Evolutionary conservation across 2,888 invertebrate genomes (phyloP), one percentile per base, ranked within the genome.

Genomic region (Torymus texanus): DNA sequence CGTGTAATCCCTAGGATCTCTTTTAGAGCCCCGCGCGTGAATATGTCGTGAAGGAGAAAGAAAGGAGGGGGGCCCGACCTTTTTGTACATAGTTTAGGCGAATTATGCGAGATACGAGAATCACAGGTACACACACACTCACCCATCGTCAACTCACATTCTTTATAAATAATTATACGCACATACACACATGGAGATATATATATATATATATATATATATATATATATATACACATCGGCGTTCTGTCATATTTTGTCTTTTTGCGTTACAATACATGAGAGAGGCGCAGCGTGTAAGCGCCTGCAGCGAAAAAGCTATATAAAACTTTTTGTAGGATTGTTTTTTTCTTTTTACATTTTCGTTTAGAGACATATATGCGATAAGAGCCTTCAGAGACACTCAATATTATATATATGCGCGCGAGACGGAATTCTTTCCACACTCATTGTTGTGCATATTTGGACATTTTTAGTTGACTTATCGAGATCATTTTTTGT

Each of bases 61-160:
- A 21, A 2, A 55, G 74, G 62, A 21, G 8, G 41, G 41, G 29
- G 41, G 41, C 8, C 41, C 41, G 29, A 66, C 11, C 41, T 70
- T 79, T 79, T 81, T 81, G 81, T 81, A 81, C 50, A 81, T 81
- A 81, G 62, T 81, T 74, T 81, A 79, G 79, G 41, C 58, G 75
- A 81, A 81, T 81, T 81, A 74, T 74, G 70, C 76, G 75, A 76
- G 51, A 75, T 41, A 41, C 56, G 74, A 78, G 68, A 76, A 79
- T 74, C 65, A 78, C 59, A 75, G 24, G 56, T 24, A 51, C 29
- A 70, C 62, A 73, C 18, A 70, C 18, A 5, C 41, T 41, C 41
- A 41, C 41, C 41, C 41, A 41, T 41, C 41, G 41, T 8, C 41
- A 41, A 41, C 41, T 41, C 41, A 41, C 41, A 41, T 8, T 41